Evolutionary conservation across 2,888 invertebrate genomes (phyloP).

Genomic region (Clanis bilineata): DNA sequence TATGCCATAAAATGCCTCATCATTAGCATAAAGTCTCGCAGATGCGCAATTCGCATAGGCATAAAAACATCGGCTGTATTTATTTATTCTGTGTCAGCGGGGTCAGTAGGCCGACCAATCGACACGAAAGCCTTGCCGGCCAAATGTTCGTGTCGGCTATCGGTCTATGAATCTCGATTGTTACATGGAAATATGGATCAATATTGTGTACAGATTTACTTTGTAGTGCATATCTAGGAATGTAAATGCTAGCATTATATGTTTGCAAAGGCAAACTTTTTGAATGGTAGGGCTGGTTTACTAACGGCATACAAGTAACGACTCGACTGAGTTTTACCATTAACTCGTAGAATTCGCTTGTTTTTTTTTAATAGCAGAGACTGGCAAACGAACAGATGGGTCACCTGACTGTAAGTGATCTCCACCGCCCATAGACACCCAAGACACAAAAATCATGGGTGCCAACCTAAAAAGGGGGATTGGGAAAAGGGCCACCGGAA

Average conservation of each 20-base stretch:
- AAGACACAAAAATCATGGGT: too few relatives aligned
- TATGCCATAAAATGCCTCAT: not conserved
- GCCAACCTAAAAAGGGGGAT: too few relatives aligned
- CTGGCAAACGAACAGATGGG: too few relatives aligned
- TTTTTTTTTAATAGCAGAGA: too few relatives aligned
- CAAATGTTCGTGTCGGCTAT: constrained; percentile 48
- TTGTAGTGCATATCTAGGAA: not conserved
- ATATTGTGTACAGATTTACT: constrained; percentile 25
- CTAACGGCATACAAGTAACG: too few relatives aligned
- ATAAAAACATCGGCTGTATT: not conserved
- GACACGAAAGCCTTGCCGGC: constrained; percentile 27
- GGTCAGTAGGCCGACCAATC: constrained; percentile 42
- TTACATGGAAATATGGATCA: constrained; percentile 32
- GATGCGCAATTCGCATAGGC: not conserved
- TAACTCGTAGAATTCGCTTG: too few relatives aligned
- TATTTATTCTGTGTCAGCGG: constrained; percentile 32
- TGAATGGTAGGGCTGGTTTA: too few relatives aligned
- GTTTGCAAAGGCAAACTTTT: not conserved
- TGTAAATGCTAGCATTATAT: not conserved
- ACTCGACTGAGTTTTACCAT: too few relatives aligned
- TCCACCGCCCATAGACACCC: too few relatives aligned
- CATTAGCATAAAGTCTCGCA: not conserved
- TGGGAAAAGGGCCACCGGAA: too few relatives aligned
- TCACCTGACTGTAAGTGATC: too few relatives aligned
- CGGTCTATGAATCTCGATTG: constrained; percentile 48